These are phyloP conservation scores for Hyposmocoma kahamanoa DNA, from an alignment of 1,140 invertebrate species.

Conservation along the genomic window DNA sequence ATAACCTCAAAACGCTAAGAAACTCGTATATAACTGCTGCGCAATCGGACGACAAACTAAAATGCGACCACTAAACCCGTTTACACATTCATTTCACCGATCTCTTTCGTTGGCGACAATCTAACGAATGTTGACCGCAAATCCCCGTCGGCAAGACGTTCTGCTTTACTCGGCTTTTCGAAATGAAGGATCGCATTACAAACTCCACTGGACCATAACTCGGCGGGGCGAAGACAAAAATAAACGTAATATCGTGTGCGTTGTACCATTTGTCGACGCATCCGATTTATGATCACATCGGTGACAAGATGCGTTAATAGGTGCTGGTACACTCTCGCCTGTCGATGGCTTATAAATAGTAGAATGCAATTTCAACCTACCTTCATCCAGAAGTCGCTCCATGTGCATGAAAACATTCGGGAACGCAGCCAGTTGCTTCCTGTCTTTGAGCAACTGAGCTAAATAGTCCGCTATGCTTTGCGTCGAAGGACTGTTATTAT, in stretches of 20 bases:
- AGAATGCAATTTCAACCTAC: conserved; percentile 77
- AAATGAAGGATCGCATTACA: conserved; percentile 69
- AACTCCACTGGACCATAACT: conserved; percentile 70
- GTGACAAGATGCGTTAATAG: conserved; percentile 41
- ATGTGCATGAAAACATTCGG: conserved; percentile 99
- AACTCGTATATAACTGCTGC: conserved; percentile 42
- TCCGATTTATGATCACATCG: conserved; percentile 54
- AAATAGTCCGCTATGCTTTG: conserved; percentile 99
- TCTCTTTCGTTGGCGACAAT: conserved; percentile 51
- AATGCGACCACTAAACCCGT: conserved; percentile 40
- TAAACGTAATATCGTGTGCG: conserved; percentile 71
- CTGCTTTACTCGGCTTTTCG: conserved; percentile 64
- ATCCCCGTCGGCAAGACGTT: conserved; percentile 33
- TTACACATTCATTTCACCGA: conserved; percentile 48
- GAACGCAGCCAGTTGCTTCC: conserved; percentile 99
- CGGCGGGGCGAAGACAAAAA: conserved; percentile 68
- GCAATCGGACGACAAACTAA: conserved; percentile 15
- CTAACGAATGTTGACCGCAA: conserved; percentile 60
- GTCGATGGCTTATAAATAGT: conserved; percentile 29
- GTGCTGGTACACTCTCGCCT: conserved; percentile 20
- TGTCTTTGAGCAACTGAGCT: conserved; percentile 99
- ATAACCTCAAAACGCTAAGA: conserved; percentile 35
- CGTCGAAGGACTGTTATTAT: conserved; percentile 84
- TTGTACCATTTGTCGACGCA: conserved; percentile 62
- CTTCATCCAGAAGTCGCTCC: conserved; percentile 99